A percentile compares a stretch with the other conserved stretches of the same genome.
phyloP scores from a whole-genome alignment of 2,113 vertebrate species.

The Arizona elegans region DNA sequence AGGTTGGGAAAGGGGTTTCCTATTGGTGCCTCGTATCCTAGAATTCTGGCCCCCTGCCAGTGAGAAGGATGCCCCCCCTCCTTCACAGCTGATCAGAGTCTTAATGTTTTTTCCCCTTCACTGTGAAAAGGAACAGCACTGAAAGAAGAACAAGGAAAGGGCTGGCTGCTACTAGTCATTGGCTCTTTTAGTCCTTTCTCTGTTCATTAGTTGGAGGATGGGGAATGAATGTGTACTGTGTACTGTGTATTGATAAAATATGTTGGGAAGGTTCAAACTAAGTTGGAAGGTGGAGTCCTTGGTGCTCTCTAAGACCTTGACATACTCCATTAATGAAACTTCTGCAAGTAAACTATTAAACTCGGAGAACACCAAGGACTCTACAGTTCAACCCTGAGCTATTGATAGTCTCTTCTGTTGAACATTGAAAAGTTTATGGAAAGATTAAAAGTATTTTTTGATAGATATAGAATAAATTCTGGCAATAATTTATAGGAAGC shows the following conservation, averaged over 20 bases:
- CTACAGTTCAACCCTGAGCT: background rate
- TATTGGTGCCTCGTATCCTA: background rate
- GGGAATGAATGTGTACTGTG: background rate
- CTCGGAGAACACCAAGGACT: background rate
- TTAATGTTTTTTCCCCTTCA: background rate
- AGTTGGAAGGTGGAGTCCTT: background rate
- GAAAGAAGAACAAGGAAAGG: background rate
- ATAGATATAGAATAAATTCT: constrained; percentile 42
- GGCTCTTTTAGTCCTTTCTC: background rate
- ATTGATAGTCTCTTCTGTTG: background rate
- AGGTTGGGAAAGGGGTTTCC: background rate
- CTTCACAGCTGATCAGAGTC: background rate
- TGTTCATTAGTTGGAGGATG: background rate
- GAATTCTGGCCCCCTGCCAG: background rate
- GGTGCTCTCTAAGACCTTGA: background rate
- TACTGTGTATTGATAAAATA: background rate
- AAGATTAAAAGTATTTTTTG: constrained; percentile 19
- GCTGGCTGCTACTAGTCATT: background rate
- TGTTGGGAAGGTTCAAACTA: background rate
- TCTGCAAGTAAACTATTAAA: background rate
- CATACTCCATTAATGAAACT: background rate
- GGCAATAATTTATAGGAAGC: constrained; percentile 44
- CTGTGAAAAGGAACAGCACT: background rate
- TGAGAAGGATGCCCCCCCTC: background rate
- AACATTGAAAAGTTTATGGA: background rate